Percentiles rank a stretch among this genome's conserved stretches.
phyloP scores from a whole-genome alignment of 2,888 invertebrate genomes.

The Nebria salina region DNA sequence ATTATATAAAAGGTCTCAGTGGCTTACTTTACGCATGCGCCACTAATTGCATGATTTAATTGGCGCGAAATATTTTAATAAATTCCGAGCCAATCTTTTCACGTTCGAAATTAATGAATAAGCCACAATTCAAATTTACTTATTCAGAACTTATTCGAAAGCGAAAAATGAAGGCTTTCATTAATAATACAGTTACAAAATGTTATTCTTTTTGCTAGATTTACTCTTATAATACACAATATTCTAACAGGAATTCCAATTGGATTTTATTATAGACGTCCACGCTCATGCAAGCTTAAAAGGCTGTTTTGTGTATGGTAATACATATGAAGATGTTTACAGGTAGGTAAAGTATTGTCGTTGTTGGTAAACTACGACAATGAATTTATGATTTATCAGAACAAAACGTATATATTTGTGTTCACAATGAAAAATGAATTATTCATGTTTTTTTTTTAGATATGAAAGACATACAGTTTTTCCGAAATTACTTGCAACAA shows the following conservation, averaged over 20 bases:
- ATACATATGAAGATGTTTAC: conserved; percentile 91
- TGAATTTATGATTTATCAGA: conserved; percentile 2
- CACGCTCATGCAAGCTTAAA: conserved; percentile 93
- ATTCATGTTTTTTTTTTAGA: conserved; percentile 63
- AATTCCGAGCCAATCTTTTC: not conserved
- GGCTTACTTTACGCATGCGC: not conserved
- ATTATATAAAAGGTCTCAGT: not conserved
- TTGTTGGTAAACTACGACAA: not conserved
- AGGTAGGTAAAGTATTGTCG: conserved; percentile 65
- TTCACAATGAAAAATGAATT: not conserved
- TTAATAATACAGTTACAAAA: no score
- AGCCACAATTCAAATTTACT: no score
- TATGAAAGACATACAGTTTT: conserved; percentile 95
- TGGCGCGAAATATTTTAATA: conserved; percentile 8
- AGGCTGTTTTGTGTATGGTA: conserved; percentile 95
- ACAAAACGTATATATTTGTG: conserved; percentile 4
- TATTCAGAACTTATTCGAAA: no score
- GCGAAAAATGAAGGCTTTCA: no score
- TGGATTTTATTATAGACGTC: conserved; percentile 95
- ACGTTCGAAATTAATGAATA: not conserved
- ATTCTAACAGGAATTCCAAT: conserved; percentile 65
- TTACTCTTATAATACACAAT: conserved; percentile 29
- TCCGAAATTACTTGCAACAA: conserved; percentile 88
- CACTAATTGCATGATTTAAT: conserved; percentile 5
- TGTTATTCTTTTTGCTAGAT: conserved; percentile 28